Percentiles rank a stretch among this genome's conserved stretches.
Evolutionary conservation across 2,888 invertebrate species (phyloP).

Genomic region (Hydraecia micacea): DNA sequence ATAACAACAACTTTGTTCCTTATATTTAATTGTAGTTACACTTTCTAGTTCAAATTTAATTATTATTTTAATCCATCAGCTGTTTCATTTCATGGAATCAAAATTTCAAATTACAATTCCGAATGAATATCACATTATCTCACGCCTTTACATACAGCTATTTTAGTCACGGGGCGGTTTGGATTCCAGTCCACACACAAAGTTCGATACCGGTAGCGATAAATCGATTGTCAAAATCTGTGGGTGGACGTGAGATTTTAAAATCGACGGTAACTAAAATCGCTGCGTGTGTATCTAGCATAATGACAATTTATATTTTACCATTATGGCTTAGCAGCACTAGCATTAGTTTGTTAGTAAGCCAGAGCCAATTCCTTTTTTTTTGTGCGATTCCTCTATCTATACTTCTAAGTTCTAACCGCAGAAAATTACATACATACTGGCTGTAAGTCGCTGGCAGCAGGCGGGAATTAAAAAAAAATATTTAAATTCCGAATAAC

Average conservation of each 20-base stretch:
- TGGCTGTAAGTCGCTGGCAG: not conserved
- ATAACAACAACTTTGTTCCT: too few species aligned
- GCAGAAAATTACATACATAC: not conserved
- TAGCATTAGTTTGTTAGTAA: constrained; percentile 1
- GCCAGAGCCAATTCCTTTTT: constrained; percentile 4
- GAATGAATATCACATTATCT: too few species aligned
- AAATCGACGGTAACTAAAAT: not conserved
- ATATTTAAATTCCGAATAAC: constrained; percentile 41
- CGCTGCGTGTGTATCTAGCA: not conserved
- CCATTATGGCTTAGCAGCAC: not conserved
- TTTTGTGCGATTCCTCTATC: not conserved
- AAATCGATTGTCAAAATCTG: not conserved
- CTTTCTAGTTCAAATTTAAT: too few species aligned
- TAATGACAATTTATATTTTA: too few species aligned
- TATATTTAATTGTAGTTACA: too few species aligned
- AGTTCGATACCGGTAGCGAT: not conserved
- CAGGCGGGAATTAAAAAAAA: constrained; percentile 43
- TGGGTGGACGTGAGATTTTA: not conserved
- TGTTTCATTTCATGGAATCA: too few species aligned
- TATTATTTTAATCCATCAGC: too few species aligned
- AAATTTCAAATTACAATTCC: too few species aligned
- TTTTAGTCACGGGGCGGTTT: not conserved
- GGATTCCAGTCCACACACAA: not conserved
- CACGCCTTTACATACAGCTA: not conserved
- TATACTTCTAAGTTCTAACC: not conserved